Conservation (phyloP, 2,113 vertebrate species). For the Brevimyrus niger region DNA sequence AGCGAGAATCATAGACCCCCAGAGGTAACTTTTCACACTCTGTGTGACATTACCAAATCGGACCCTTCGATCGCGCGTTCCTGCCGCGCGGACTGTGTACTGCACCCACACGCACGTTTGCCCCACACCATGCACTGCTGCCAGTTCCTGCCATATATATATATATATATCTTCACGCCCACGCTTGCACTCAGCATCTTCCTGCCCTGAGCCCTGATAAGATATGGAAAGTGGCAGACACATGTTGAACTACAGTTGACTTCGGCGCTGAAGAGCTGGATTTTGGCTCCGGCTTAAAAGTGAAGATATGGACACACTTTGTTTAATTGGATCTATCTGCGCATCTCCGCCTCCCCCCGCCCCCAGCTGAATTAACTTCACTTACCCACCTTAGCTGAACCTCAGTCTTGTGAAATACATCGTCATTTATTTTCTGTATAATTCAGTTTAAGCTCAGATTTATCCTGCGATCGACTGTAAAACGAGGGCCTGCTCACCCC, state of each 20-base stretch:
- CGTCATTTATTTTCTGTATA: not conserved
- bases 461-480: not conserved
- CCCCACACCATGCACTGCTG: not conserved
- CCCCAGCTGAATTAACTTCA: not conserved
- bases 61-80: not conserved
- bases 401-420: not conserved
- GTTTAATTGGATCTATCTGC: not conserved
- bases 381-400: not conserved
- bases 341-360: not conserved
- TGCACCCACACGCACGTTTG: not conserved
- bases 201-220: not conserved
- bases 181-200: not conserved
- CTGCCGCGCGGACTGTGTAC: not conserved
- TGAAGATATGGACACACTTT: not conserved
- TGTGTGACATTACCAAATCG: not conserved
- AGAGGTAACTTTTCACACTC: conserved; percentile 19
- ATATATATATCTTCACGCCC: not conserved
- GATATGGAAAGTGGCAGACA: conserved; percentile 3
- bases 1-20: conserved; percentile 22
- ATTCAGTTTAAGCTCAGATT: not conserved
- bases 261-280: not conserved
- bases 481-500: not conserved
- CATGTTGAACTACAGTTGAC: not conserved
- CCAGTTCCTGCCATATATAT: not conserved
- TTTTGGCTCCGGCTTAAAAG: not conserved